Evolutionary conservation across 2,888 invertebrate species (phyloP).

Genomic region (Eupeodes latifasciatus): DNA sequence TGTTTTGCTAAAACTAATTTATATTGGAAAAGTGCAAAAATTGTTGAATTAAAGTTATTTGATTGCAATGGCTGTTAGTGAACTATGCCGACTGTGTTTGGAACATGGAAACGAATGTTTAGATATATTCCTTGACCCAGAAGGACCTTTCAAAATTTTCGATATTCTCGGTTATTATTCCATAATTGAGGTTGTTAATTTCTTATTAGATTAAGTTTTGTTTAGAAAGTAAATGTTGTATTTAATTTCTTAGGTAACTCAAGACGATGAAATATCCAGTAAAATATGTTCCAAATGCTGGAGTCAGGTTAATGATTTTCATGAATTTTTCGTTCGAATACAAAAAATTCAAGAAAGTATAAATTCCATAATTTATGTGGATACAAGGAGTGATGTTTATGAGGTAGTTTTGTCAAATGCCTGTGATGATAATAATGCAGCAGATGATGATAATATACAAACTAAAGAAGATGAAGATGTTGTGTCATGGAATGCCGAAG

Average conservation of each 20-base stretch:
- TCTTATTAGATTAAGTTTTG: neutral
- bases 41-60: neutral
- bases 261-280: constrained; percentile 62
- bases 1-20: neutral
- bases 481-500: neutral
- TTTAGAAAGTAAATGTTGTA: neutral
- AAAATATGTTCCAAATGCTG: constrained; percentile 64
- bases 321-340: constrained; percentile 55
- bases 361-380: constrained; percentile 58
- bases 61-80: constrained; percentile 39
- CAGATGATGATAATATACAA: neutral
- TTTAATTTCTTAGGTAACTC: constrained; percentile 28
- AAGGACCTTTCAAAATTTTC: constrained; percentile 24
- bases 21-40: neutral
- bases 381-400: constrained; percentile 49
- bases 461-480: neutral
- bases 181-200: constrained; percentile 46
- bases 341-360: constrained; percentile 65
- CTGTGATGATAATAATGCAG: constrained; percentile 22
- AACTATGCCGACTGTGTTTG: constrained; percentile 63
- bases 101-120: constrained; percentile 46
- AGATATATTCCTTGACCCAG: constrained; percentile 45
- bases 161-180: constrained; percentile 54
- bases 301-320: constrained; percentile 53
- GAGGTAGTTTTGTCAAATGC: constrained; percentile 50